These are phyloP conservation scores for Porites australiensis DNA, from an alignment of 64 coral and sea anemone genomes.

Conservation along the genomic window DNA sequence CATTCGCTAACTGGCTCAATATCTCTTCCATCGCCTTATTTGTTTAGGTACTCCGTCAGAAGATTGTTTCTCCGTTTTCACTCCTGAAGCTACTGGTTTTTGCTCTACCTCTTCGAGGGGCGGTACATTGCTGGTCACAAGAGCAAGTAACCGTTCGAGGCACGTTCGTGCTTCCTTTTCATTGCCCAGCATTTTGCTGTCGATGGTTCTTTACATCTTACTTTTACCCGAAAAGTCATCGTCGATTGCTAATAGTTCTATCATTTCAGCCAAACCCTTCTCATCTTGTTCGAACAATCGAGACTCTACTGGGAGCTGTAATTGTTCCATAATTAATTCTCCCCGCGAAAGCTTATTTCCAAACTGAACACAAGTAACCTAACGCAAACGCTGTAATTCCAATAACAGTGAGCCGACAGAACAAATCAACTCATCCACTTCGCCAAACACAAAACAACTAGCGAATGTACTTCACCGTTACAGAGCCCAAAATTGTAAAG, in stretches of 20 bases:
- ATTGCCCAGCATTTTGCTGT: slow-evolving; percentile 11
- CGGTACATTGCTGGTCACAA: not conserved
- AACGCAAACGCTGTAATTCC: too few species aligned
- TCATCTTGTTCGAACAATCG: slow-evolving; percentile 25
- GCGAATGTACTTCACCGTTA: too few species aligned
- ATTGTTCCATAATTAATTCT: slow-evolving; percentile 5
- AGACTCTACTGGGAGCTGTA: not conserved
- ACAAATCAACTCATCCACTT: too few species aligned
- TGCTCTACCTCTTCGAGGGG: not conserved
- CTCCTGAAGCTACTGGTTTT: not conserved
- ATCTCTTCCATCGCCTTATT: not conserved
- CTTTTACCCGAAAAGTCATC: not conserved
- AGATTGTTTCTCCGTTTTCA: not conserved
- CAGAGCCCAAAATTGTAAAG: too few species aligned
- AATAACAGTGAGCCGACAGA: too few species aligned
- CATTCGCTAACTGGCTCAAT: not conserved
- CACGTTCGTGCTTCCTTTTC: not conserved
- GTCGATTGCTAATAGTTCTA: slow-evolving; percentile 8
- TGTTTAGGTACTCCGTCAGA: not conserved
- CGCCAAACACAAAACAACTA: too few species aligned
- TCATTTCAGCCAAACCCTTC: slow-evolving; percentile 7
- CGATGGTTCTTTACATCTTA: not conserved
- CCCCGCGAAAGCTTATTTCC: too few species aligned
- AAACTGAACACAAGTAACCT: too few species aligned
- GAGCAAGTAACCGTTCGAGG: not conserved